Base-by-base conservation (phyloP, 2,888 invertebrate genomes). In the Amblyjoppa proteus region DNA sequence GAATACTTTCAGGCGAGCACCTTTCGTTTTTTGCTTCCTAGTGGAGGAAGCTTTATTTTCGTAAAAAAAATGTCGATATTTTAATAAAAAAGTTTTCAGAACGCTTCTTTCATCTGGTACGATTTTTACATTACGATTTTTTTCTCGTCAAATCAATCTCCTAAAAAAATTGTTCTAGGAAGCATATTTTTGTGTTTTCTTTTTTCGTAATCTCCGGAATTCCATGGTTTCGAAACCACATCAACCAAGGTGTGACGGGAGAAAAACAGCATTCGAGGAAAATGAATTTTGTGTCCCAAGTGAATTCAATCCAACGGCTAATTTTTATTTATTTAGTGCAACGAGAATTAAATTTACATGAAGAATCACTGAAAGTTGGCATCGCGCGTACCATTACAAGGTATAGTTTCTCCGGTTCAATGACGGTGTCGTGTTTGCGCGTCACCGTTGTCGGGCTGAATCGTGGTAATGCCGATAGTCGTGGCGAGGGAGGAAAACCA, bases 391-490 rank as follows among this genome's bases (percentile, higher is more conserved):
- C 68, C 1, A 16, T 38, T 41, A n/a, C 20, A 4, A 6, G 20
- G 2, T 41, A 66, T 13, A 64, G 16, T 34, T 38, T 41, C 13
- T 38, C 53, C 2, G 28, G 2, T 41, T 68, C 7, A 16, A 28
- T 68, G 41, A 68, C 28, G 53, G 41, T 53, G 25, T 68, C 53
- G 76, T 66, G 41, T 25, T 75, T 6, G 11, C 41, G 20, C 75
- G 51, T 66, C 51, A 68, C 20, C 53, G 28, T 56, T 76, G 38
- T 68, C 66, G 13, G 3, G 53, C 28, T 25, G 38, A 34, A 20
- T 41, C n/a, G 20, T 56, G 53, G 68, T 16, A 53, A 75, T 53
- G 66, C 53, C 31, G 16, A 53, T 68, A 3, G 68, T 41, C n/a
- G 41, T 68, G 3, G 31, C 20, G 64, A 49, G 51, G 20, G 34